Percentiles rank a stretch among this genome's conserved stretches.
phyloP scores from a whole-genome alignment of 1,140 invertebrate genomes.

The Patella vulgata region DNA sequence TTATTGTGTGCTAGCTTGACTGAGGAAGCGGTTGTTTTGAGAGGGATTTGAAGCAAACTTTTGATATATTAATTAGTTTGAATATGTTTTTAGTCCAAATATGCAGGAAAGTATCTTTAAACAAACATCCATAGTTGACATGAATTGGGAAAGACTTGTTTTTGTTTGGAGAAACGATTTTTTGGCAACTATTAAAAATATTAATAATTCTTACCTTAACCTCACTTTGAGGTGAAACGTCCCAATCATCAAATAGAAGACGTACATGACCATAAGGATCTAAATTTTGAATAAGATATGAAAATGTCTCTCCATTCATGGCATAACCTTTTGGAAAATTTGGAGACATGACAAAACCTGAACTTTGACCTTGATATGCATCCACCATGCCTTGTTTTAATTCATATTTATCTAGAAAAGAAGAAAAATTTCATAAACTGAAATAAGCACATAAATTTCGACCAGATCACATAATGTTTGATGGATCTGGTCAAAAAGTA shows the following conservation, averaged over 20 bases:
- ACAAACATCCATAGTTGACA: no score
- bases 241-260: conserved; percentile 59
- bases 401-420: conserved; percentile 48
- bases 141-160: no score
- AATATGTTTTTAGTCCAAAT: no score
- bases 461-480: neutral
- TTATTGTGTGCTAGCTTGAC: no score
- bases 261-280: conserved; percentile 57
- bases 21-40: no score
- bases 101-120: no score
- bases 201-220: conserved; percentile 56
- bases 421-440: no score
- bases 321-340: conserved; percentile 59
- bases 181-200: no score
- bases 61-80: no score
- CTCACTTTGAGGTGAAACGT: conserved; percentile 51
- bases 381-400: conserved; percentile 41
- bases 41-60: no score
- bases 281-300: conserved; percentile 57
- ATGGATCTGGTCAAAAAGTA: neutral
- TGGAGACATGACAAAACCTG: conserved; percentile 48
- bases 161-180: no score
- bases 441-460: neutral
- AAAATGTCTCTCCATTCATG: conserved; percentile 58
- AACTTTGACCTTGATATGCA: conserved; percentile 36